Evolutionary conservation across 2,888 invertebrate species (phyloP), one percentile per base, ranked within the genome.

Genomic region (Melinopterus prodromus): DNA sequence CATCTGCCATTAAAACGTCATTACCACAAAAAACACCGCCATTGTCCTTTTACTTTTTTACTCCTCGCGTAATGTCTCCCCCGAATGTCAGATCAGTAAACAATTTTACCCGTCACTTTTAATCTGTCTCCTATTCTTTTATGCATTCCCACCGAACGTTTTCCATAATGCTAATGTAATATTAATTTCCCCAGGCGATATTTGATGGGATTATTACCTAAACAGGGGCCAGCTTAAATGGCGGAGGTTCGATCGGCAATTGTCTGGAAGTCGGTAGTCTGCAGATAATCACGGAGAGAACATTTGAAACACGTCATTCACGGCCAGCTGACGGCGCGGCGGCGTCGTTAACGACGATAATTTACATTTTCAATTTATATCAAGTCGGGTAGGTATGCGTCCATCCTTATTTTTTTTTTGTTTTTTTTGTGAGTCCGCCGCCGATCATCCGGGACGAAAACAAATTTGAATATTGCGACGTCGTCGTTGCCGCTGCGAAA

Each of bases 251-350:
- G 53, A 53, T 53, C 53, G 53, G 53, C 53, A 53, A 53, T 53
- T 53, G 53, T 53, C 53, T 53, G 53, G 53, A 53, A 53, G 53
- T 53, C 53, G 53, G 53, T 53, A 53, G 53, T 53, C 9, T 53
- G 53, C 53, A 4, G 53, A 53, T 53, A 53, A 53, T 53, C 53
- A 53, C 9, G 53, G 53, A 53, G 53, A 53, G 53, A 53, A 53
- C 53, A 9, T 38, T 37, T 79, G 81, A 78, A 82, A 83, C 83
- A 82, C 83, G 83, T 84, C 84, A 84, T 81, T 83, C 84, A 84
- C 80, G 78, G 84, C 83, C 84, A 84, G 84, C 84, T 84, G 84
- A 84, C 84, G 83, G 80, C 82, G 84, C 53, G 53, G 53, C 9
- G 53, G 53, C 53, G 9, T 80, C 81, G 81, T 81, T 82, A 81